Conservation (phyloP, 2,888 invertebrate species). For the Heliconius ismenius region DNA sequence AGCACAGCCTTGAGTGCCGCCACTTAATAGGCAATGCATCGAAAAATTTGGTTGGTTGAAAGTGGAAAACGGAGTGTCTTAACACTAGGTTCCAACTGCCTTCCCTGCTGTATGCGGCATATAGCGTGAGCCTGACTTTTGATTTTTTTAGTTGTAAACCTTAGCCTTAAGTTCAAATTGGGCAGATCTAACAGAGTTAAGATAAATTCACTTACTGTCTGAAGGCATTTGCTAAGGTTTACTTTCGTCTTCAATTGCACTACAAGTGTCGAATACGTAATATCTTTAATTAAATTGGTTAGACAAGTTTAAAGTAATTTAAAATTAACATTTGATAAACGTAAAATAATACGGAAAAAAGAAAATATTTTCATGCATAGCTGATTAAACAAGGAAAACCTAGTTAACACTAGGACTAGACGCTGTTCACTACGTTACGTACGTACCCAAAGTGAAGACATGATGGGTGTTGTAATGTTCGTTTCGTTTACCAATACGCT, state of each 20-base stretch:
- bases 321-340: background rate
- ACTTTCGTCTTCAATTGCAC: background rate
- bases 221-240: background rate
- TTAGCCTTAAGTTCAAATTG: slow-evolving; percentile 8
- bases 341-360: background rate
- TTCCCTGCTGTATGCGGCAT: too few relatives aligned
- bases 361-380: background rate
- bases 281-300: background rate
- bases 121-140: too few relatives aligned
- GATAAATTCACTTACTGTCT: slow-evolving; percentile 10
- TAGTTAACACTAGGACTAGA: too few relatives aligned
- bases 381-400: background rate
- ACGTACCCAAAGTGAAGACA: background rate
- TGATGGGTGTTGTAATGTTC: too few relatives aligned
- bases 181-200: background rate
- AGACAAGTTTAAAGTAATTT: background rate
- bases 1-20: too few relatives aligned
- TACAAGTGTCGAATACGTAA: slow-evolving; percentile 6
- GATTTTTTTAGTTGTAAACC: background rate
- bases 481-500: too few relatives aligned
- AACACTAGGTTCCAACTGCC: too few relatives aligned
- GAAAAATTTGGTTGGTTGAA: too few relatives aligned
- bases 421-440: background rate
- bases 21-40: too few relatives aligned
- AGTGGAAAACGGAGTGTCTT: too few relatives aligned